phyloP scores from a whole-genome alignment of 2,888 invertebrate species.

The Leptinotarsa haldemani region DNA sequence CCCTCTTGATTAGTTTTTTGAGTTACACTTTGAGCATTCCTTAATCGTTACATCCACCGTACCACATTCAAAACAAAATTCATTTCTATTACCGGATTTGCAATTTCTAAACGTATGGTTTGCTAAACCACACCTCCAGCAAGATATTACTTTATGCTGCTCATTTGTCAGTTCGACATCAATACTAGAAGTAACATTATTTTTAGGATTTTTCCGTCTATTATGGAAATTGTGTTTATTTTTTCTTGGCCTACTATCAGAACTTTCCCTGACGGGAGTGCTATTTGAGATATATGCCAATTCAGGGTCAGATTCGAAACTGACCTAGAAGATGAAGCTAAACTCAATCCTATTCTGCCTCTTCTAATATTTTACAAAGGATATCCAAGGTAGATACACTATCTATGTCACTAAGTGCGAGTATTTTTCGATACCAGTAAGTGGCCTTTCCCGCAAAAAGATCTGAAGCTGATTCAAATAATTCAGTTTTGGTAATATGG shows the following conservation, averaged over 20 bases:
- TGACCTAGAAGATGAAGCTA: neutral
- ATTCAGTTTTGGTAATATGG: neutral
- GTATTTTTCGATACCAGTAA: neutral
- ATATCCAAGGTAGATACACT: neutral
- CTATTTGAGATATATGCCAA: neutral
- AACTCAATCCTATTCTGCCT: neutral
- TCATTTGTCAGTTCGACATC: neutral
- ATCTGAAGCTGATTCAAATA: constrained; percentile 15
- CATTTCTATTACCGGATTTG: too few species aligned
- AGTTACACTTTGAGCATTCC: constrained; percentile 31
- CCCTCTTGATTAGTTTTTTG: neutral
- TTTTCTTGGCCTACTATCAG: neutral
- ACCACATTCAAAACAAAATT: constrained; percentile 42
- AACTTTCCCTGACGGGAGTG: constrained; percentile 19
- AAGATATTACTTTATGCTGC: neutral
- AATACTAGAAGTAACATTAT: neutral
- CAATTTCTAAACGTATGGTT: neutral
- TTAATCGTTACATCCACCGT: constrained; percentile 25
- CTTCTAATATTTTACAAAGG: neutral
- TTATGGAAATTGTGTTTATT: neutral
- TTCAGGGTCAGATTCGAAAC: neutral
- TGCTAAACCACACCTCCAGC: neutral
- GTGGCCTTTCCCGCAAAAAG: constrained; percentile 18
- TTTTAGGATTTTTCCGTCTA: neutral
- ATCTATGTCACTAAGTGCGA: neutral